Evolutionary conservation across 2,113 vertebrate species (phyloP).

Genomic region (Chascanopsetta lugubris): DNA sequence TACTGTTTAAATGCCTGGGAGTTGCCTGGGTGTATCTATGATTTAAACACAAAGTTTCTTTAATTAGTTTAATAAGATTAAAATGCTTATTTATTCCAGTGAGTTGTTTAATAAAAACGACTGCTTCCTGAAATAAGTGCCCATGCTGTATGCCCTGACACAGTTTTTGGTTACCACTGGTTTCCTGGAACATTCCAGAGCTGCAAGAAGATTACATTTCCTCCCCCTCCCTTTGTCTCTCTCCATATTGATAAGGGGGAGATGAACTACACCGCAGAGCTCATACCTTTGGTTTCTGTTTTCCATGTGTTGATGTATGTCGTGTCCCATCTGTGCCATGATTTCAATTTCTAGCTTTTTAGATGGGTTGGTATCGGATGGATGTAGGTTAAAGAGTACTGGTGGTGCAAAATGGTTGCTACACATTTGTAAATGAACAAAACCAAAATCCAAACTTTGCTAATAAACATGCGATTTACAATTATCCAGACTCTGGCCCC

Average conservation of each 20-base stretch:
- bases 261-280: conserved; percentile 19
- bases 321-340: neutral
- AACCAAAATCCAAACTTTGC: neutral
- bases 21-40: neutral
- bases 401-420: conserved; percentile 1
- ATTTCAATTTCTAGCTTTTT: conserved; percentile 16
- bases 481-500: neutral
- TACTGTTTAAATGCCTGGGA: neutral
- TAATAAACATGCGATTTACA: neutral
- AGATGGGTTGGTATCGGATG: neutral
- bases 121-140: conserved; percentile 12
- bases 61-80: neutral
- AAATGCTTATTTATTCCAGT: conserved; percentile 13
- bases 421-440: neutral
- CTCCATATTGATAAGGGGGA: conserved; percentile 33
- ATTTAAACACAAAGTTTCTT: neutral
- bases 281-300: conserved; percentile 3
- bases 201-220: conserved; percentile 38
- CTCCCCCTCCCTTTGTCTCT: conserved; percentile 1
- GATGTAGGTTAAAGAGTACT: neutral
- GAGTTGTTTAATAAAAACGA: neutral
- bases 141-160: neutral
- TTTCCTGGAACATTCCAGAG: conserved; percentile 27
- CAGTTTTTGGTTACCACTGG: conserved; percentile 37
- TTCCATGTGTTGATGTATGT: neutral